phyloP scores from a whole-genome alignment of 2,888 invertebrate genomes.

The Tanytarsus gracilentus region DNA sequence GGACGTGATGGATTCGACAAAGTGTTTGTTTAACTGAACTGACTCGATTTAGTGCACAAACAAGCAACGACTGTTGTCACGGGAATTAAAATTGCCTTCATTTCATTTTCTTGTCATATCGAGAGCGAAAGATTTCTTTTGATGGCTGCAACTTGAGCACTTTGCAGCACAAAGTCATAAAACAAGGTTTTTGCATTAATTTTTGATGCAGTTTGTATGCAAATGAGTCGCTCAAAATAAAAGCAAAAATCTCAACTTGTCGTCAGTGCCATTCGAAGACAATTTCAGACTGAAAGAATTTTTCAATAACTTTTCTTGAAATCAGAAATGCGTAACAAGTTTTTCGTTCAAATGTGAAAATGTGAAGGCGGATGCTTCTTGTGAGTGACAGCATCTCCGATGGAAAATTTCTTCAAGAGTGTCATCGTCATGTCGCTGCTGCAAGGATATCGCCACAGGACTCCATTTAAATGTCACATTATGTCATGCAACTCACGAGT shows the following conservation, averaged over 20 bases:
- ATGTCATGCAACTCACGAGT: constrained; percentile 13
- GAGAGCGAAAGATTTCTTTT: too few species aligned
- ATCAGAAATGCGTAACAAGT: too few species aligned
- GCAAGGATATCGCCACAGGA: background rate
- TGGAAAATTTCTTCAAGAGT: background rate
- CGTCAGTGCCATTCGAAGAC: too few species aligned
- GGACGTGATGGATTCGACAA: constrained; percentile 22
- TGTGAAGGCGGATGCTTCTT: background rate
- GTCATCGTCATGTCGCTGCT: background rate
- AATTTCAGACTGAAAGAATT: too few species aligned
- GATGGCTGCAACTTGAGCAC: too few species aligned
- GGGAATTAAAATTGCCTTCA: too few species aligned
- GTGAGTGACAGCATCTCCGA: constrained; percentile 2
- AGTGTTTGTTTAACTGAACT: constrained; percentile 4
- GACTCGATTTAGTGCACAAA: too few species aligned
- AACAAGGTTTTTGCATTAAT: constrained; percentile 7
- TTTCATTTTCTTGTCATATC: too few species aligned
- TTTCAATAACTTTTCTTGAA: background rate
- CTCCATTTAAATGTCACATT: constrained; percentile 24
- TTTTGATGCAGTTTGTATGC: background rate
- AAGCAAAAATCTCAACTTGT: too few species aligned
- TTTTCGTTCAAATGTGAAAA: too few species aligned
- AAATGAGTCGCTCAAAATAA: background rate
- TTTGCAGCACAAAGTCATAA: background rate
- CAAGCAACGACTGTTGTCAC: too few species aligned